phyloP scores from a whole-genome alignment of 2,888 invertebrate species.

The Zeuzera pyrina region DNA sequence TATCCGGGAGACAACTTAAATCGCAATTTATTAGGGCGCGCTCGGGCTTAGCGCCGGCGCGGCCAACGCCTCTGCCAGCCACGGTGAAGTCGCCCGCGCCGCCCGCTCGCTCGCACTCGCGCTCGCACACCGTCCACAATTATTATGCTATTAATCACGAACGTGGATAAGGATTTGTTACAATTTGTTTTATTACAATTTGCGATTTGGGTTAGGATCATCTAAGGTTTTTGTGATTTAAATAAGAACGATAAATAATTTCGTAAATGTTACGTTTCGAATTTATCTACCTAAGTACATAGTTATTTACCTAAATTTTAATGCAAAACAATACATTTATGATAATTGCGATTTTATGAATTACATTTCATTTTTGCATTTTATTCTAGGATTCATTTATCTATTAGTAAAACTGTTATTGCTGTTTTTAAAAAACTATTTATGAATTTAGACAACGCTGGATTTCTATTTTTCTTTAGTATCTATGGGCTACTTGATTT shows the following conservation, averaged over 20 bases:
- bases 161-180: slow-evolving; percentile 9
- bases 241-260: too few species aligned
- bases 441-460: too few species aligned
- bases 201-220: neutral
- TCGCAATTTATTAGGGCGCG: slow-evolving; percentile 72
- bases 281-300: neutral
- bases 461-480: too few species aligned
- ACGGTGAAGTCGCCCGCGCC: slow-evolving; percentile 11
- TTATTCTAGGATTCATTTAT: neutral
- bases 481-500: too few species aligned
- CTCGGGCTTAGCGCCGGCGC: slow-evolving; percentile 45
- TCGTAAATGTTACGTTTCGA: neutral
- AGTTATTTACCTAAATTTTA: neutral
- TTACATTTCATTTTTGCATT: too few species aligned
- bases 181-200: slow-evolving; percentile 5
- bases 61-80: slow-evolving; percentile 13
- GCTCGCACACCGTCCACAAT: slow-evolving; percentile 12
- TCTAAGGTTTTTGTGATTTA: neutral
- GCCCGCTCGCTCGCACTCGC: slow-evolving; percentile 9
- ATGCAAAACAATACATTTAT: neutral
- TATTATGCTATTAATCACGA: slow-evolving; percentile 21
- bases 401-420: neutral
- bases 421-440: too few species aligned
- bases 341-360: neutral
- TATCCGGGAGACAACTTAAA: slow-evolving; percentile 73